phyloP scores from a whole-genome alignment of 92 coral and sea anemone genomes.

The Porites lobata region DNA sequence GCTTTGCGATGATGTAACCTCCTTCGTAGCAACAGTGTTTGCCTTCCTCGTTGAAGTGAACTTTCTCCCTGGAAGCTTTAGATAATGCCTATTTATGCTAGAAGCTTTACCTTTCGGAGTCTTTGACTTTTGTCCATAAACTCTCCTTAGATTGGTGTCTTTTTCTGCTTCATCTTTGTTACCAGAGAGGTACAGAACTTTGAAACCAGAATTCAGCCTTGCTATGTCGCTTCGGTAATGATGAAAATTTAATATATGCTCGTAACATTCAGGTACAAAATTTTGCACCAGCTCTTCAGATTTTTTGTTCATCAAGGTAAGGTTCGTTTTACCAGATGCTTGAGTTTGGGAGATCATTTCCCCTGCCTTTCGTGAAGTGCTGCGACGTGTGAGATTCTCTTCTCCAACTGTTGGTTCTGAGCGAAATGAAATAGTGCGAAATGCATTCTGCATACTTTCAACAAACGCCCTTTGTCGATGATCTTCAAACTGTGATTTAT shows the following conservation, averaged over 20 bases:
- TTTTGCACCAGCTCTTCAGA: slow-evolving; percentile 36
- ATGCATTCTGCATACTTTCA: slow-evolving; percentile 60
- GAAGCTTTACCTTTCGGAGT: neutral
- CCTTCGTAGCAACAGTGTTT: neutral
- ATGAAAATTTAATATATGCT: slow-evolving; percentile 81
- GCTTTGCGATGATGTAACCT: neutral
- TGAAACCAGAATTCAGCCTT: slow-evolving; percentile 61
- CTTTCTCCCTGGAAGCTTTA: slow-evolving; percentile 1
- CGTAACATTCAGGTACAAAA: slow-evolving; percentile 75
- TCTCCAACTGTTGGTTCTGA: slow-evolving; percentile 80
- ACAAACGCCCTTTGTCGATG: slow-evolving; percentile 62
- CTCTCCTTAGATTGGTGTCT: neutral
- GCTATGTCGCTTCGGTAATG: slow-evolving; percentile 80
- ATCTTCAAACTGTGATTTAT: slow-evolving; percentile 67
- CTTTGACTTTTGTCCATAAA: slow-evolving; percentile 17
- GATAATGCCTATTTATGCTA: neutral
- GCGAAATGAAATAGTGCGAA: slow-evolving; percentile 70
- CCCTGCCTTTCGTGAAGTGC: neutral
- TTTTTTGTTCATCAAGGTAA: slow-evolving; percentile 24
- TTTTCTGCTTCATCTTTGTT: slow-evolving; percentile 1
- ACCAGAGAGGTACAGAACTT: slow-evolving; percentile 70
- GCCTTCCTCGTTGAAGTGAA: slow-evolving; percentile 2
- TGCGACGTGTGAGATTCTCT: slow-evolving; percentile 52
- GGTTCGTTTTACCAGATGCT: neutral
- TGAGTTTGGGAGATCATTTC: neutral